A percentile compares a stretch with the other conserved stretches of the same genome.
Evolutionary conservation across 1,140 invertebrate species (phyloP).

Genomic region (Lordiphosa collinella): DNA sequence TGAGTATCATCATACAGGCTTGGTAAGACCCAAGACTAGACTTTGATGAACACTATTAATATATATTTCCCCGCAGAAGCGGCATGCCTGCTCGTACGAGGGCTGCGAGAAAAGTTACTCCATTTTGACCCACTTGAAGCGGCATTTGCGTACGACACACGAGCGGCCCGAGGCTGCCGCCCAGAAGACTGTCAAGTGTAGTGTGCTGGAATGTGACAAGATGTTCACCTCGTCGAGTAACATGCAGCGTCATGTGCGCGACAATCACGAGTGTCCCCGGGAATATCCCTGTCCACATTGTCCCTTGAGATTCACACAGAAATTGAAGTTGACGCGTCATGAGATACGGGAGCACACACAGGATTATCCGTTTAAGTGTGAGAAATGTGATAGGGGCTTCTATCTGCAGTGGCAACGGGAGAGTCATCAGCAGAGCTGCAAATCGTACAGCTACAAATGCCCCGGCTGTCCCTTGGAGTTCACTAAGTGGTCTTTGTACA

Average conservation of each 20-base stretch:
- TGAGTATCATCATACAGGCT: slow-evolving; percentile 70
- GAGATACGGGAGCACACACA: slow-evolving; percentile 66
- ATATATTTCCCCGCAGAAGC: slow-evolving; percentile 63
- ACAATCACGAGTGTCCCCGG: slow-evolving; percentile 58
- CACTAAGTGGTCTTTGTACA: slow-evolving; percentile 67
- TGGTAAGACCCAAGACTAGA: too few relatives aligned
- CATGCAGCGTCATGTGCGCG: slow-evolving; percentile 66
- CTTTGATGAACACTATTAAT: too few relatives aligned
- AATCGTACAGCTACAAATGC: slow-evolving; percentile 56
- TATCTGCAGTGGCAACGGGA: slow-evolving; percentile 63
- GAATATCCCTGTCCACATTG: slow-evolving; percentile 61
- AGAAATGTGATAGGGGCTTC: slow-evolving; percentile 63
- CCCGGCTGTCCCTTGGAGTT: slow-evolving; percentile 38
- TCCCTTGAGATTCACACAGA: slow-evolving; percentile 64
- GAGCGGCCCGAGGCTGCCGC: slow-evolving; percentile 28
- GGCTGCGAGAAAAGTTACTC: slow-evolving; percentile 67
- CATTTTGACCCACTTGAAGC: slow-evolving; percentile 66
- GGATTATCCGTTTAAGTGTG: slow-evolving; percentile 57
- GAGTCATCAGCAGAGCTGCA: slow-evolving; percentile 60
- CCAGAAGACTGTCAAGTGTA: slow-evolving; percentile 56
- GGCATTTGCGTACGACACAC: slow-evolving; percentile 67
- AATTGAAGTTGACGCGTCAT: slow-evolving; percentile 66
- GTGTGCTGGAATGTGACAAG: slow-evolving; percentile 51
- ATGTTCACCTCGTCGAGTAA: slow-evolving; percentile 58
- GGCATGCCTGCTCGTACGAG: slow-evolving; percentile 63